Evolutionary conservation across 2,888 invertebrate genomes (phyloP).

Genomic region (Pelosia muscerda): DNA sequence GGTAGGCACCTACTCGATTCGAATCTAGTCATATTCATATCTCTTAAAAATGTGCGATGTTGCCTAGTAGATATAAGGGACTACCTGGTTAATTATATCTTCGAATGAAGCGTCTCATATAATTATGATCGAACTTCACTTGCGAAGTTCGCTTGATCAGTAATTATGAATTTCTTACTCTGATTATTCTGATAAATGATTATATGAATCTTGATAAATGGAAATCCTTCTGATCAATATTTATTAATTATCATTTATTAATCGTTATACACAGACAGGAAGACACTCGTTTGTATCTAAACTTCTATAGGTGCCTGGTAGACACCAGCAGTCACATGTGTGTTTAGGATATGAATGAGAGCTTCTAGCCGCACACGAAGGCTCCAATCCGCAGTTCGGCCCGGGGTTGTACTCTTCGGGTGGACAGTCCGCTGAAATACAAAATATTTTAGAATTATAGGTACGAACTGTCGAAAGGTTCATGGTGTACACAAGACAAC

Average conservation of each 20-base stretch:
- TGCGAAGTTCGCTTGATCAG: too few species aligned
- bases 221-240: conserved; percentile 22
- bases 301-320: conserved; percentile 52
- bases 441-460: neutral
- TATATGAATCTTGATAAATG: neutral
- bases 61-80: too few species aligned
- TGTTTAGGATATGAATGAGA: conserved; percentile 51
- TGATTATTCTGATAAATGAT: neutral
- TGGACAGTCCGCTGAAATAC: conserved; percentile 48
- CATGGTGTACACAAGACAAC: too few species aligned
- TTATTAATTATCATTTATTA: conserved; percentile 18
- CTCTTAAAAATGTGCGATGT: too few species aligned
- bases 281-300: conserved; percentile 53
- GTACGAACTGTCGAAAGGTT: neutral
- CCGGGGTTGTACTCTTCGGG: conserved; percentile 58
- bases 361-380: conserved; percentile 51
- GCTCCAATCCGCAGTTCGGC: conserved; percentile 56
- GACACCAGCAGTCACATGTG: conserved; percentile 60
- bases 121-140: too few species aligned
- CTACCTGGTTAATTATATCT: too few species aligned
- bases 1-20: too few species aligned
- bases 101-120: too few species aligned
- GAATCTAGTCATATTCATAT: too few species aligned
- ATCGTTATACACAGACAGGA: conserved; percentile 22
- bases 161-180: neutral